phyloP scores from a whole-genome alignment of 2,113 vertebrate species.

The Trachemys scripta region DNA sequence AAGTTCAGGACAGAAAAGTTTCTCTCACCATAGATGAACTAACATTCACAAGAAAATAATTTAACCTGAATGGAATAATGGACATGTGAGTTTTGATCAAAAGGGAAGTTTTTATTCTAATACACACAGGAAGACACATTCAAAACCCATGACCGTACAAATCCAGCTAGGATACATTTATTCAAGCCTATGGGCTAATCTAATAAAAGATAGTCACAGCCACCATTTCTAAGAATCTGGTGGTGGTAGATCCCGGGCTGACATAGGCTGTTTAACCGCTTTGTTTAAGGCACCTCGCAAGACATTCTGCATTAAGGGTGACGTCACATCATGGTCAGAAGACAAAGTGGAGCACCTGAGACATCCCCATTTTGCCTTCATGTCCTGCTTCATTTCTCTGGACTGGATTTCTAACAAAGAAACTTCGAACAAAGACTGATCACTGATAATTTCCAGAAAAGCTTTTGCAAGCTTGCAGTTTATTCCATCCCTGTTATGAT shows the following conservation, averaged over 20 bases:
- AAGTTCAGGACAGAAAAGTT: constrained; percentile 3
- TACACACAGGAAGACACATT: not conserved
- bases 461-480: no score
- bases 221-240: not conserved
- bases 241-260: not conserved
- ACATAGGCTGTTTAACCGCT: not conserved
- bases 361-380: no score
- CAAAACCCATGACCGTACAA: not conserved
- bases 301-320: not conserved
- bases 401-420: no score
- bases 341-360: no score
- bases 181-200: not conserved
- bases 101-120: not conserved
- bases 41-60: not conserved
- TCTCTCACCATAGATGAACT: not conserved
- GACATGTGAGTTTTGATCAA: not conserved
- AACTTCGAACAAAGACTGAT: no score
- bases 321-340: not conserved
- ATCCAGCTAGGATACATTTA: not conserved
- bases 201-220: not conserved
- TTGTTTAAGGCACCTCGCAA: not conserved
- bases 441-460: no score
- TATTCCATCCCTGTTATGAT: no score
- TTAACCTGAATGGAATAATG: not conserved
- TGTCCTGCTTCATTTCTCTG: no score